phyloP scores from a whole-genome alignment of 1,140 invertebrate genomes.

The Tetraneura akinire region DNA sequence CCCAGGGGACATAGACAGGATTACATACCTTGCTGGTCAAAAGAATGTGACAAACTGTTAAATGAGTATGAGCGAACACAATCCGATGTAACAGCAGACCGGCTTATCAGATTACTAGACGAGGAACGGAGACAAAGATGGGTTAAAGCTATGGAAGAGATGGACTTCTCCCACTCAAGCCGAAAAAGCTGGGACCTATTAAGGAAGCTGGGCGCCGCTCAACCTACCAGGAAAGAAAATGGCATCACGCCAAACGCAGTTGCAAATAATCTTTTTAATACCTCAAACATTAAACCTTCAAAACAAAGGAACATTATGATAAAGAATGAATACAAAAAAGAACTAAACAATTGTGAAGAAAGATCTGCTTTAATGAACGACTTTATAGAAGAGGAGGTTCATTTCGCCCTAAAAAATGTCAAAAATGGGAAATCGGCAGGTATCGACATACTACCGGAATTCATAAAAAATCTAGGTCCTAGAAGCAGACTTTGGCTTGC shows the following conservation, averaged over 20 bases:
- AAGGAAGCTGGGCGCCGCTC: neutral
- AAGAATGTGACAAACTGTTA: neutral
- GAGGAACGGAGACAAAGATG: neutral
- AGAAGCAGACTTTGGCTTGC: conserved; percentile 18
- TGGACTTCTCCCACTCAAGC: neutral
- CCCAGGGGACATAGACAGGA: neutral
- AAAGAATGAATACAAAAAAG: neutral
- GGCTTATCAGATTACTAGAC: neutral
- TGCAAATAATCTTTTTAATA: neutral
- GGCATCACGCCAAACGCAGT: neutral
- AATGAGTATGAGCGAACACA: neutral
- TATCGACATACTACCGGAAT: conserved; percentile 17
- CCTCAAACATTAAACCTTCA: neutral
- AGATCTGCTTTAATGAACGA: neutral
- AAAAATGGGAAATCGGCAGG: conserved; percentile 14
- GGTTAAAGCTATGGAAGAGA: neutral
- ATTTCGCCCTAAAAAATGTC: neutral
- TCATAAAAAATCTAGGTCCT: conserved; percentile 1
- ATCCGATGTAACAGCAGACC: neutral
- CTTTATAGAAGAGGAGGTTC: conserved; percentile 5
- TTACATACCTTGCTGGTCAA: conserved; percentile 9
- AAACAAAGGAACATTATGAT: neutral
- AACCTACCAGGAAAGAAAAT: conserved; percentile 1
- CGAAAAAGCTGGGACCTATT: neutral
- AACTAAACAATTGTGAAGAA: neutral